Conservation (phyloP, 35 echinoderm and acorn worm genomes). For the Chiridota heheva region DNA sequence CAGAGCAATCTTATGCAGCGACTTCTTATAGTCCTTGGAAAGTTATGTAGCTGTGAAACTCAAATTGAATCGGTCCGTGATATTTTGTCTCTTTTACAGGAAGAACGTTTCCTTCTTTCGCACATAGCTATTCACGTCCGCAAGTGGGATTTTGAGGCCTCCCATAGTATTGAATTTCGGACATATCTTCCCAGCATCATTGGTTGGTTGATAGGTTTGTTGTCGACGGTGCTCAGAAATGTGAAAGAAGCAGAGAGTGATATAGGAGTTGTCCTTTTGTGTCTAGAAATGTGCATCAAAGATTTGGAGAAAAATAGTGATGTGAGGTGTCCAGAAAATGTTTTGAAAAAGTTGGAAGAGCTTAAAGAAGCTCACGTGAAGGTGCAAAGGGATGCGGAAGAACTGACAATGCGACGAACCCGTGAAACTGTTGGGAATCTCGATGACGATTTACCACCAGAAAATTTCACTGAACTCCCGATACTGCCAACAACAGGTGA, state of each 20-base stretch:
- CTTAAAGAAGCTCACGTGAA: neutral
- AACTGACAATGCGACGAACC: neutral
- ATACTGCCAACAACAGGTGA: conserved; percentile 32
- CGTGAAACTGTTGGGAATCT: neutral
- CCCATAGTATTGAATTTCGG: too few species aligned
- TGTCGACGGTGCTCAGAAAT: too few species aligned
- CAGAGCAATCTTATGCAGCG: conserved; percentile 35
- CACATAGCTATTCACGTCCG: conserved; percentile 24
- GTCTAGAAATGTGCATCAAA: too few species aligned
- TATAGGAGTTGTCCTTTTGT: too few species aligned
- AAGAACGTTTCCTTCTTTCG: neutral
- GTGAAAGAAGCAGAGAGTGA: too few species aligned
- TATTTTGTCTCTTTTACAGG: conserved; percentile 8
- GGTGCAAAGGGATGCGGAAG: too few species aligned
- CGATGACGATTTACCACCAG: neutral
- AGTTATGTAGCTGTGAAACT: conserved; percentile 33
- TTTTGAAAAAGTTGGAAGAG: neutral
- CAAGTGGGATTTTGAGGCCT: too few species aligned
- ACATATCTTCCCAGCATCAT: too few species aligned
- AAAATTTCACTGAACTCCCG: conserved; percentile 24
- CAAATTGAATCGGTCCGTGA: neutral
- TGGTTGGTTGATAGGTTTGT: too few species aligned
- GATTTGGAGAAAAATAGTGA: neutral
- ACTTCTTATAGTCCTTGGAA: neutral
- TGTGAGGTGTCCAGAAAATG: neutral